Conservation (phyloP, 2,113 vertebrate species). For the Anser cygnoides region DNA sequence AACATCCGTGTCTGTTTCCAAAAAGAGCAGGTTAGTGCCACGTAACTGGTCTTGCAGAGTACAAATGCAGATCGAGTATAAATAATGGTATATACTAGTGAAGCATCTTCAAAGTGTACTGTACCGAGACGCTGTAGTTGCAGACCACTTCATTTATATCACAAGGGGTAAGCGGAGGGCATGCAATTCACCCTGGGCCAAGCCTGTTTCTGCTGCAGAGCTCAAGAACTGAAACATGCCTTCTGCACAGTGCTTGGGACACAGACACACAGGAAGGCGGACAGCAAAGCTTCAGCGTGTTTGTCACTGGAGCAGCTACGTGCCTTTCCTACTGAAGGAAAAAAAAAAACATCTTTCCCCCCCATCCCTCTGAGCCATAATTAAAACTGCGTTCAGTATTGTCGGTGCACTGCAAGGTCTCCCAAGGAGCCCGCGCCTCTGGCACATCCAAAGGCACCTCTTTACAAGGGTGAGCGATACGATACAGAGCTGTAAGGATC, state of each 20-base stretch:
- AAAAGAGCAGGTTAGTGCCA: neutral
- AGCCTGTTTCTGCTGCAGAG: neutral
- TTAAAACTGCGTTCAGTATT: neutral
- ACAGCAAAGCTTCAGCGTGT: neutral
- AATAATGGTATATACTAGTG: no score
- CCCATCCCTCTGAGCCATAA: neutral
- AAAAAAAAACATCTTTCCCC: neutral
- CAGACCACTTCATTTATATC: neutral
- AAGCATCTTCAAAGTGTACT: neutral
- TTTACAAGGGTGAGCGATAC: accelerated
- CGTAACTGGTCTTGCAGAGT: neutral
- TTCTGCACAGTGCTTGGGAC: no score
- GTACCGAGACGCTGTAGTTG: neutral
- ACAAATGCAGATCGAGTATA: neutral
- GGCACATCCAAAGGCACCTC: neutral
- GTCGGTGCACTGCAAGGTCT: neutral
- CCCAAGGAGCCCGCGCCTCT: neutral
- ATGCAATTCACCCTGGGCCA: neutral
- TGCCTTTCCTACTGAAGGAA: neutral
- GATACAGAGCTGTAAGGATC: neutral
- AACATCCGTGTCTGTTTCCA: no score
- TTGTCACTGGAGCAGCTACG: neutral
- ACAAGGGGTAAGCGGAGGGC: neutral
- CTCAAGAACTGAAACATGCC: neutral
- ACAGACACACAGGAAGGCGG: neutral